These are phyloP conservation scores for Hapalemur alaotrensis DNA, from an alignment of 2,797 vertebrate genomes.

Conservation along the genomic window DNA sequence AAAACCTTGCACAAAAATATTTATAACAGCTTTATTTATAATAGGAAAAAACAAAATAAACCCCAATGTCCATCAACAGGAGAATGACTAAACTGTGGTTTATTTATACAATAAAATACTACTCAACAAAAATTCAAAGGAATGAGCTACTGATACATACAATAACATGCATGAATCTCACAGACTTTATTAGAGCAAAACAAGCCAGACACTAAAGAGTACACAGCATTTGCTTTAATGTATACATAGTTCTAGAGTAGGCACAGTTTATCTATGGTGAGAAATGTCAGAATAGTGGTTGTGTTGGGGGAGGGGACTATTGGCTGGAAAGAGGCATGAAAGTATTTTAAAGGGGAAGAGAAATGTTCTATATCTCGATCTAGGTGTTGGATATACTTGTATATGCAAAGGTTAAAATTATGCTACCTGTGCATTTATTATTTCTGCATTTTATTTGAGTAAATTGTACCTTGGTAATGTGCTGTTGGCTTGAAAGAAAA, in stretches of 20 bases:
- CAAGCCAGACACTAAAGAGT: not conserved
- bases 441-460: constrained; percentile 20
- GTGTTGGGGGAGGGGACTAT: not conserved
- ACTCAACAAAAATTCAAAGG: not conserved
- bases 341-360: not conserved
- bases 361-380: not conserved
- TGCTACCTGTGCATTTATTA: not conserved
- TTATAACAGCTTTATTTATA: not conserved
- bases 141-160: not conserved
- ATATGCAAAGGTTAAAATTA: constrained; percentile 1
- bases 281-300: not conserved
- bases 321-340: not conserved
- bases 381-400: not conserved
- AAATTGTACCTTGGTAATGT: not conserved
- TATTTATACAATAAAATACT: not conserved
- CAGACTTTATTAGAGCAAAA: not conserved
- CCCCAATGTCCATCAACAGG: not conserved
- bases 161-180: not conserved
- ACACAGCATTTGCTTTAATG: not conserved
- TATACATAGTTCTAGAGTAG: not conserved
- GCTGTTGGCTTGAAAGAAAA: not conserved
- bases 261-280: not conserved
- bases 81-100: not conserved
- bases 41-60: not conserved
- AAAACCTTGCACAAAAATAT: not conserved